Percentiles rank a stretch among this genome's conserved stretches.
Conservation (phyloP, 2,113 vertebrate genomes). For the Dromiciops gliroides region DNA sequence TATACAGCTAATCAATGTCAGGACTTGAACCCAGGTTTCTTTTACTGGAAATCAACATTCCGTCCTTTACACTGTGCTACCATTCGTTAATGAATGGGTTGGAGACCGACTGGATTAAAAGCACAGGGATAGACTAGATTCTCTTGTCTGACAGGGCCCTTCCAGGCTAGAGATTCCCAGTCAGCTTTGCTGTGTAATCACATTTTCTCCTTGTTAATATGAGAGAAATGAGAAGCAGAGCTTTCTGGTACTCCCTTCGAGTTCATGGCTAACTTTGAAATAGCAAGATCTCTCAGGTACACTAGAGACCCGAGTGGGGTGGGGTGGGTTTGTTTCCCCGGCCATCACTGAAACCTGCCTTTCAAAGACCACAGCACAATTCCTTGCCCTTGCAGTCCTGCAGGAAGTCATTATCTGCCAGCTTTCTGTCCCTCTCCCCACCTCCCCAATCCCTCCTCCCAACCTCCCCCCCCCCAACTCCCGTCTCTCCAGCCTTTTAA, state of each 20-base stretch:
- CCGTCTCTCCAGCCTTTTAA: slow-evolving; percentile 33
- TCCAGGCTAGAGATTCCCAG: not conserved
- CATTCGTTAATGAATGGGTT: not conserved
- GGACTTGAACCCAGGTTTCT: not conserved
- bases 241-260: not conserved
- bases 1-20: not conserved
- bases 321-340: not conserved
- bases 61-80: not conserved
- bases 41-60: not conserved
- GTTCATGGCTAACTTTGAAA: not conserved
- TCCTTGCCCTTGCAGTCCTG: not conserved
- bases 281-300: fast-evolving
- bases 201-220: not conserved
- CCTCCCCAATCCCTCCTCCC: not conserved
- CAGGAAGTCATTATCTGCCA: slow-evolving; percentile 61
- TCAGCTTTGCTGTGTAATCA: not conserved
- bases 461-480: not conserved
- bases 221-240: not conserved
- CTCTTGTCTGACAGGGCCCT: not conserved
- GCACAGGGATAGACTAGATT: not conserved
- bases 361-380: not conserved
- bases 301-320: not conserved
- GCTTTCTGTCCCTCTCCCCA: not conserved
- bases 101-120: not conserved
- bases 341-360: not conserved